These are phyloP conservation scores for Coelinius sp. DNA, from an alignment of 2,888 invertebrate genomes.

Conservation along the genomic window DNA sequence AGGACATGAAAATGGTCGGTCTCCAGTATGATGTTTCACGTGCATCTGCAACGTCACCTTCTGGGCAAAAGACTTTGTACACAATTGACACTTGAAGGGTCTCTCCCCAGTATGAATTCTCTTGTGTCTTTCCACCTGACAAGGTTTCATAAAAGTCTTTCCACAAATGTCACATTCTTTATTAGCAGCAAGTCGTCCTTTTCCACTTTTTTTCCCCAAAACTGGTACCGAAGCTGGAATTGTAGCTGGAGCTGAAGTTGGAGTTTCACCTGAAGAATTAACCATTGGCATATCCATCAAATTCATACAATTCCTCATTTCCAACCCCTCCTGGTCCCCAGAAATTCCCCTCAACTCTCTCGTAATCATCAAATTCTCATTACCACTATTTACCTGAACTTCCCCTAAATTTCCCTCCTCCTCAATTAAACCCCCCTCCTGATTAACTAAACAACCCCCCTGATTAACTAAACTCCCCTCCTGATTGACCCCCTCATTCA, in stretches of 20 bases:
- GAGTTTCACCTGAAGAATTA: constrained; percentile 4
- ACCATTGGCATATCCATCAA: constrained; percentile 41
- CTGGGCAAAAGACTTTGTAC: constrained; percentile 76
- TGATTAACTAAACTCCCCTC: no score
- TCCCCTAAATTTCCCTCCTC: constrained; percentile 50
- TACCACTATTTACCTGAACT: not conserved
- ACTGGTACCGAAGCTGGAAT: no score
- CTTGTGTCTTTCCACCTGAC: constrained; percentile 73
- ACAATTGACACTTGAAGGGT: constrained; percentile 74
- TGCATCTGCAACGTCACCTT: constrained; percentile 76
- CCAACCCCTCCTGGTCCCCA: constrained; percentile 28
- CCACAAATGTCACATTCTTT: constrained; percentile 70
- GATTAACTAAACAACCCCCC: not conserved
- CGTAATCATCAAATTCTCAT: constrained; percentile 45
- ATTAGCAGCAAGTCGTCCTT: constrained; percentile 38
- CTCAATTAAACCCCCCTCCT: constrained; percentile 51
- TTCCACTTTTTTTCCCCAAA: no score
- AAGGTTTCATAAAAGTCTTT: constrained; percentile 73
- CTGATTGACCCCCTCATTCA: constrained; percentile 54
- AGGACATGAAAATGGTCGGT: constrained; percentile 74
- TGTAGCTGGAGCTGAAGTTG: constrained; percentile 21
- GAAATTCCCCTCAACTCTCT: constrained; percentile 39
- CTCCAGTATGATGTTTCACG: constrained; percentile 74
- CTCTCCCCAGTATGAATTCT: constrained; percentile 75
- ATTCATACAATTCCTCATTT: constrained; percentile 45